Evolutionary conservation across 1,140 invertebrate genomes (phyloP), one percentile per base, ranked within the genome.

Genomic region (Lepidurus packardi): DNA sequence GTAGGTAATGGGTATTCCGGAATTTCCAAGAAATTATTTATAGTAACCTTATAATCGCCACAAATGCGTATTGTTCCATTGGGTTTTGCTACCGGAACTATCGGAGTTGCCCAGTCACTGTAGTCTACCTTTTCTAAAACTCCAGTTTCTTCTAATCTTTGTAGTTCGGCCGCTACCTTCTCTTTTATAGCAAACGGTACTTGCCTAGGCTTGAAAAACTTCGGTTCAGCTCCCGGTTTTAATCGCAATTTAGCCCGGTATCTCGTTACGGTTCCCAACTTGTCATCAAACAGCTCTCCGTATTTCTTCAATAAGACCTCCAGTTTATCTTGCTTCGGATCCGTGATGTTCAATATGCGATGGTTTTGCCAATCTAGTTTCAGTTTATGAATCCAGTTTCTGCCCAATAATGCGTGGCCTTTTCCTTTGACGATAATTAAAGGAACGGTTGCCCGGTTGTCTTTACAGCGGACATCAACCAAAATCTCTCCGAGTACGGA

Each of bases 31-130:
- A 82, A n/a, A 83, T 81, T 83, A 79, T 86, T 86, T 7, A 87
- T 77, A 7, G 85, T 86, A 4, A 82, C 81, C 77, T 85, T 85
- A 82, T 85, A 89, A 82, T 89, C 87, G 1, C 82, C 84, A 81
- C 86, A 87, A 43, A 89, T 82, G 24, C 87, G 79, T 43, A 85
- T 80, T 25, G 81, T 80, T 10, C 85, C 85, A 80, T 88, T 82
- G 1, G 82, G 74, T 79, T 89, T 89, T 43, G 82, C 45, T 1
- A 88, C 85, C 1, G 85, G 81, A 1, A 89, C 87, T 10, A 89
- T 81, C 0, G 86, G 87, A 7, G 87, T 85, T 7, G 85, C 86
- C 87, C 87, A 89, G 45, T 87, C 83, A 21, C 73, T 75, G 24
- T 78, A 44, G 53, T 83, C 80, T 8, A 86, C 82, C 16, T 82